Evolutionary conservation across 2,113 vertebrate species (phyloP), one percentile per base, ranked within the genome.

Genomic region (Podiceps cristatus): DNA sequence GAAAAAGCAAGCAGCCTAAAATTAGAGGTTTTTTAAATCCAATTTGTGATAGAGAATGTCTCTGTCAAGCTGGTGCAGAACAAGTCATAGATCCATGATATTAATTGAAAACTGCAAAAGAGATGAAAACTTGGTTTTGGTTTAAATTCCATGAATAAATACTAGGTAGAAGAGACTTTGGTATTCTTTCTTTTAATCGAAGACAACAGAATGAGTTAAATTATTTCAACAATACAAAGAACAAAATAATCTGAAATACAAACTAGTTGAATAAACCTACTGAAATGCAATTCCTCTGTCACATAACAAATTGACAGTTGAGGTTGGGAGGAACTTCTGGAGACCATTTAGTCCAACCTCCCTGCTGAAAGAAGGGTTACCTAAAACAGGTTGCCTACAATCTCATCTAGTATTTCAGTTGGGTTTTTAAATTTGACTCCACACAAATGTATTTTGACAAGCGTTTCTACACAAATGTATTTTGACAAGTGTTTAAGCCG

Each of bases 121-220:
- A 86, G 29, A 5, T 37, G 7, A 59, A 59, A 76, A 69, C 3
- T 33, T 58, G 42, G 0, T 44, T 82, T 73, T 45, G 29, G 13
- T 50, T 67, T 37, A 18, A 77, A 56, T 58, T 59, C 25, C 35
- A 31, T 74, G n/a, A 85, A 81, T 58, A 84, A 80, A 80, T 40
- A 58, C 16, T 9, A 66, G 0, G 6, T 7, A 74, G 56, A 77
- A 87, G 47, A 47, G 0, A 66, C 33, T 64, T 11, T 10, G 31
- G 15, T 58, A 68, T 58, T 79, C 55, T 44, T 67, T 50, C 14
- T 50, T 86, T 77, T 29, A 81, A 85, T 2, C 59, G 47, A 88
- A 67, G 12, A 58, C 13, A 90, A 66, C 0, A 81, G 20, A 80
- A 37, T 22, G 2, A 93, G 3, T 87, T 13, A 37, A 78, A 93